phyloP scores from a whole-genome alignment of 2,888 invertebrate species.

The Drosophila phalerata region DNA sequence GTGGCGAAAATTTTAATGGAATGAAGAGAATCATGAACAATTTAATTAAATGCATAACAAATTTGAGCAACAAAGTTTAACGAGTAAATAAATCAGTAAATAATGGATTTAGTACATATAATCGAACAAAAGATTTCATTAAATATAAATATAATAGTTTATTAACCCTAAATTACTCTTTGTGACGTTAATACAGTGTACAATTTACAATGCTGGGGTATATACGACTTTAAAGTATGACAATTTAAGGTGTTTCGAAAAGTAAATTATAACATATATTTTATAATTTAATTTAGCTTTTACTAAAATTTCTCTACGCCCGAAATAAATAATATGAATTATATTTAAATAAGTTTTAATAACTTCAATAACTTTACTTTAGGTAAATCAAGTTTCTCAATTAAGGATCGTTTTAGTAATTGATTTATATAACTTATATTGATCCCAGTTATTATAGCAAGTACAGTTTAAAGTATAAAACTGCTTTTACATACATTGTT shows the following conservation, averaged over 20 bases:
- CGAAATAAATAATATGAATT: not conserved
- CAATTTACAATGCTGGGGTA: not conserved
- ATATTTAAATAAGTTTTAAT: not conserved
- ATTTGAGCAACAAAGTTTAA: not conserved
- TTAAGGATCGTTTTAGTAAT: constrained; percentile 3
- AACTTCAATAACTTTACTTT: not conserved
- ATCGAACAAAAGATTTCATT: constrained; percentile 2
- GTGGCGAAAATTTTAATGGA: constrained; percentile 8
- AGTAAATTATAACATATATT: not conserved
- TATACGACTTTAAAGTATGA: not conserved
- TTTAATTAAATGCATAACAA: constrained; percentile 16
- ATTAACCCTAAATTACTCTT: constrained; percentile 21
- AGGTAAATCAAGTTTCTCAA: not conserved
- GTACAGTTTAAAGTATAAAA: not conserved
- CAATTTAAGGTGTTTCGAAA: not conserved
- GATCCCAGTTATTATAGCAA: not conserved
- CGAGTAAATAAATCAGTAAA: constrained; percentile 6
- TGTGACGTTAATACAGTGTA: not conserved
- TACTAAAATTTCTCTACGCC: not conserved
- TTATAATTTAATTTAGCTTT: not conserved
- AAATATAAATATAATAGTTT: constrained; percentile 4
- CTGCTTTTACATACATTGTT: constrained; percentile 17
- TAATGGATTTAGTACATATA: not conserved
- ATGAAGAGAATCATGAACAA: constrained; percentile 20
- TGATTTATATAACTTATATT: constrained; percentile 26